phyloP scores from a whole-genome alignment of 2,797 vertebrate species.

The Gila robusta region DNA sequence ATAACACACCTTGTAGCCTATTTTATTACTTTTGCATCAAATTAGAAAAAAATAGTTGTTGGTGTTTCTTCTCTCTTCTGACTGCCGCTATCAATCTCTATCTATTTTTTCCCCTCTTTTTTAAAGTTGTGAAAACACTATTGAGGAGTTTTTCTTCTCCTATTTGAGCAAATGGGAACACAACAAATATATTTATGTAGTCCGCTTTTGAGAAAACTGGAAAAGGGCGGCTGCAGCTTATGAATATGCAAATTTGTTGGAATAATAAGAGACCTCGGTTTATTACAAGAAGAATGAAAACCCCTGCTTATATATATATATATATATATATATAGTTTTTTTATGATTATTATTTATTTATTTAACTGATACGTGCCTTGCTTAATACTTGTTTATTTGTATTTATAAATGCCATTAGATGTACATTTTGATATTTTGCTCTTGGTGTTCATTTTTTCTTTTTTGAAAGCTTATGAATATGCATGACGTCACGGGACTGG shows the following conservation, averaged over 20 bases:
- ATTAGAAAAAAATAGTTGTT: not conserved
- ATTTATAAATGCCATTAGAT: no score
- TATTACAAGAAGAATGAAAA: no score
- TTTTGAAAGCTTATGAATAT: not conserved
- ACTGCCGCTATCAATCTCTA: not conserved
- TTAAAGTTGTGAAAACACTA: no score
- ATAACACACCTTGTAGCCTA: not conserved
- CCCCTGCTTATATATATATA: no score
- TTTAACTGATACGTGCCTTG: no score
- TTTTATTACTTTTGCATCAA: not conserved
- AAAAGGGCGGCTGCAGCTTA: not conserved
- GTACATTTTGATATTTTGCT: no score
- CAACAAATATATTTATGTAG: not conserved
- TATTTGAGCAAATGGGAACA: not conserved
- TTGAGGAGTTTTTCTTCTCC: not conserved
- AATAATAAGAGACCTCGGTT: no score
- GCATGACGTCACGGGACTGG: not conserved
- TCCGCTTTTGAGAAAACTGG: not conserved
- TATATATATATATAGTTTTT: no score
- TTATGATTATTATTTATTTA: no score
- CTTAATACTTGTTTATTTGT: no score
- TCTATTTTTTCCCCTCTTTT: no score
- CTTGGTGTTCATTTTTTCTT: no score
- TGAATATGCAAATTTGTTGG: not conserved
- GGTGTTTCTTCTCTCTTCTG: not conserved